Percentiles rank a stretch among this genome's conserved stretches.
Evolutionary conservation across 2,797 vertebrate species (phyloP).

Genomic region (Characodon lateralis): DNA sequence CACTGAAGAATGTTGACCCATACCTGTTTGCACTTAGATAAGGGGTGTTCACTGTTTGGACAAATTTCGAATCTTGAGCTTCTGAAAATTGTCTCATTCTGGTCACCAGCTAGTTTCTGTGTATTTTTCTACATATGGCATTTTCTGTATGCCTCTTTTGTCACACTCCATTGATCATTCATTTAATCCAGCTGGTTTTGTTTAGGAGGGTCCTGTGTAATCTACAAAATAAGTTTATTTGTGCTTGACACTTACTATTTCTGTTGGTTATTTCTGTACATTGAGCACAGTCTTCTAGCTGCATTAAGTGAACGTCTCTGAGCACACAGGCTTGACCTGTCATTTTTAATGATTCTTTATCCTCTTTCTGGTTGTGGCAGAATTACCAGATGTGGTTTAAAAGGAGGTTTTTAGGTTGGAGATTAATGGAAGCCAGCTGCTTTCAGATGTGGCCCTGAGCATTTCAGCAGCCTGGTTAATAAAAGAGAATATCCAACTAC

Average conservation of each 20-base stretch:
- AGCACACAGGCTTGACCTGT: slow-evolving; percentile 5
- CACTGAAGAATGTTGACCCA: background rate
- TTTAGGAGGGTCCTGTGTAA: background rate
- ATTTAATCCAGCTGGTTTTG: background rate
- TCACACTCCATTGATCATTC: background rate
- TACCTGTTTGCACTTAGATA: background rate
- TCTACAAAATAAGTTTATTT: background rate
- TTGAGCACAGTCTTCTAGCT: background rate
- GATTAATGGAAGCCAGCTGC: slow-evolving; percentile 75
- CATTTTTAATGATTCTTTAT: slow-evolving; percentile 19
- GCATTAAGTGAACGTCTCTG: slow-evolving; percentile 11
- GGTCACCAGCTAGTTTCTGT: background rate
- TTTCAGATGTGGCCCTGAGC: slow-evolving; percentile 59
- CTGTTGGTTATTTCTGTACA: slow-evolving; percentile 25
- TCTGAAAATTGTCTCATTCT: background rate
- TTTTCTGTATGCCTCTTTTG: background rate
- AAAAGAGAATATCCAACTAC: slow-evolving; percentile 45
- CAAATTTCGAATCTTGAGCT: background rate
- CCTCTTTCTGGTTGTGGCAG: slow-evolving; percentile 38
- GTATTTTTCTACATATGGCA: background rate
- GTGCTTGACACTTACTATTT: slow-evolving; percentile 17
- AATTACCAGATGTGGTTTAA: slow-evolving; percentile 54
- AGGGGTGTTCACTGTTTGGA: background rate
- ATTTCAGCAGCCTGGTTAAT: slow-evolving; percentile 55
- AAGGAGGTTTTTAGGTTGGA: slow-evolving; percentile 78